Base-by-base conservation (phyloP, 1,140 invertebrate species). In the Papilio glaucus region DNA sequence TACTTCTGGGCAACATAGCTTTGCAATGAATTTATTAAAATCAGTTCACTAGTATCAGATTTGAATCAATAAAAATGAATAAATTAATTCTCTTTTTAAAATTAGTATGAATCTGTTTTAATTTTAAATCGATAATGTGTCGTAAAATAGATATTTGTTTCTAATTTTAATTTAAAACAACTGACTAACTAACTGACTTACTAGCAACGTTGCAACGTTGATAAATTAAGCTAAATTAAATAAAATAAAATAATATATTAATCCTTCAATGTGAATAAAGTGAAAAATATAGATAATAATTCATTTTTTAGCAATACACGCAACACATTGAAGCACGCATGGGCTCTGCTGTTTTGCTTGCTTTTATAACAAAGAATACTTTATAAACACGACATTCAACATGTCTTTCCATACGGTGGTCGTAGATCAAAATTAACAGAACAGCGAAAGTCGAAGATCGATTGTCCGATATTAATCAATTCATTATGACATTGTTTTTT, bases 391-490 rank as follows among this genome's bases (percentile, higher is more conserved):
- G 49, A 24, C 2, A 53, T 10, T 24, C 45, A 53, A 18, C 1
- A 21, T 53, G 9, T 21, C 18, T 53, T 53, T 53, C 15, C 45
- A 21, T 53, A 53, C 21, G 15, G 15, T 21, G 10, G 15, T 9
- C 18, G 9, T 49, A 49, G 15, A 49, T 45, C 42, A 49, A 18
- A 53, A 21, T 53, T 53, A 57, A 49, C 5, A 24, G 24, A 57
- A 57, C 18, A 57, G 10, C 21, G 49, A 57, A 57, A 57, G 49
- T 57, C 49, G 12, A 57, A 26, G 49, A 26, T 57, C 21, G 21
- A 57, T 57, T 57, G 49, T 57, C 21, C 21, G 6, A 24, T 12
- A 53, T 53, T 24, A 53, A 26, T 24, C 18, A 53, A 53, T 26
- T 57, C 9, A 9, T 57, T 57, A 24, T 33, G 29, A 33, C 29